These are phyloP conservation scores for Tyrannus savana DNA, from an alignment of 2,113 vertebrate species.

Conservation along the genomic window DNA sequence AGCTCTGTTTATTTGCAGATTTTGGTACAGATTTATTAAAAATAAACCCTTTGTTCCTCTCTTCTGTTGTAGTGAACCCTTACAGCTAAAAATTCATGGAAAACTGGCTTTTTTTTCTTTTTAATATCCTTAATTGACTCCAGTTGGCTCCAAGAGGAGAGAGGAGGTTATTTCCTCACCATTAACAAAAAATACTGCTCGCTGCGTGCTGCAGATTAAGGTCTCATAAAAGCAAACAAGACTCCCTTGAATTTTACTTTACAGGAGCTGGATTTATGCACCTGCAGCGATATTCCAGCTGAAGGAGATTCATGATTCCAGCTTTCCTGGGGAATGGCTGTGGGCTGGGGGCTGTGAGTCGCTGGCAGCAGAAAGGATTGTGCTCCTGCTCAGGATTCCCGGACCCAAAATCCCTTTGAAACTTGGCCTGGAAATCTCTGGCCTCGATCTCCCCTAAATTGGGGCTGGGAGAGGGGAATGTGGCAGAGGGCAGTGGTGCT, in stretches of 20 bases:
- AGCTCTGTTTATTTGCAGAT: neutral
- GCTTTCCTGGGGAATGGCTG: neutral
- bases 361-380: fast-evolving
- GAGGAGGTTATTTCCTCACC: neutral
- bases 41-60: neutral
- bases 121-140: neutral
- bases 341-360: neutral
- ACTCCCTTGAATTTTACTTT: neutral
- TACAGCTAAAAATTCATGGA: neutral
- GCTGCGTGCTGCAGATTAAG: neutral
- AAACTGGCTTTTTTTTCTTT: neutral
- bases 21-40: too few relatives aligned
- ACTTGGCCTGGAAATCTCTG: neutral
- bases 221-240: neutral
- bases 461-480: neutral
- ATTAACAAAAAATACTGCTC: neutral
- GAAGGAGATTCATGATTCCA: neutral
- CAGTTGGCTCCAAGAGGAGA: neutral
- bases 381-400: neutral
- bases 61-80: neutral
- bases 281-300: neutral
- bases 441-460: neutral
- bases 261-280: neutral
- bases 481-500: neutral
- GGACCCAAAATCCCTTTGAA: neutral